Evolutionary conservation across 2,888 invertebrate species (phyloP).

Genomic region (Holacanthella duospinosa): DNA sequence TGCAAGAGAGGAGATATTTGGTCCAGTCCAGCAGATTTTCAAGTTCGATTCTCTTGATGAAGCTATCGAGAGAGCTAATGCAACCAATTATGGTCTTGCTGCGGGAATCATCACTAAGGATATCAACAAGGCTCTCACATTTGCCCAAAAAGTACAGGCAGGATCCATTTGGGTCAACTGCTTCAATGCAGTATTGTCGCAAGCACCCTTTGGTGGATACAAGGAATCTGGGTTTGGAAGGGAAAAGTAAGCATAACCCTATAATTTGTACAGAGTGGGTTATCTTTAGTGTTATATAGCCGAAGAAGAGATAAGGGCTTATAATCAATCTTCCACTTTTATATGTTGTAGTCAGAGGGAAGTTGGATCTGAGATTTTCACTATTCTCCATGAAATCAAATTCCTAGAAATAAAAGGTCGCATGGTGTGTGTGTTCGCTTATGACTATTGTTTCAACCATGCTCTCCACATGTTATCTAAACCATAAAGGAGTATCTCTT

Average conservation of each 20-base stretch:
- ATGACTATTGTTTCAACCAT: no score
- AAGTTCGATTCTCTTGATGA: slow-evolving; percentile 67
- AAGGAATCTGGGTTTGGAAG: slow-evolving; percentile 77
- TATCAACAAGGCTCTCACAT: slow-evolving; percentile 62
- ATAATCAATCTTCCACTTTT: no score
- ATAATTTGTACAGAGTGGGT: no score
- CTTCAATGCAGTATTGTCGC: slow-evolving; percentile 57
- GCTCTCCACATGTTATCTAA: no score
- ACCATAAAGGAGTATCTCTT: no score
- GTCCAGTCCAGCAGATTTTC: slow-evolving; percentile 75
- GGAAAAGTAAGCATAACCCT: slow-evolving; percentile 54
- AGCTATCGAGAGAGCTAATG: slow-evolving; percentile 69
- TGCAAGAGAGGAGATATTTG: slow-evolving; percentile 58
- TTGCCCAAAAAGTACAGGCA: slow-evolving; percentile 62
- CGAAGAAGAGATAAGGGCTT: no score
- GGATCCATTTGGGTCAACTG: slow-evolving; percentile 77
- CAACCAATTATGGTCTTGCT: slow-evolving; percentile 68
- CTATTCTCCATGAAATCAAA: no score
- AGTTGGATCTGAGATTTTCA: no score
- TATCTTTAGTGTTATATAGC: slow-evolving; percentile 6
- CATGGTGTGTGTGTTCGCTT: no score
- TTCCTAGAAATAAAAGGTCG: no score
- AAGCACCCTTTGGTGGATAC: slow-evolving; percentile 83
- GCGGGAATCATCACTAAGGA: slow-evolving; percentile 72
- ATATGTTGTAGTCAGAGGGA: no score